Percentiles rank a stretch among this genome's conserved stretches.
These are phyloP conservation scores for Desmophyllum pertusum DNA, from an alignment of 92 coral and sea anemone species.

Conservation along the genomic window DNA sequence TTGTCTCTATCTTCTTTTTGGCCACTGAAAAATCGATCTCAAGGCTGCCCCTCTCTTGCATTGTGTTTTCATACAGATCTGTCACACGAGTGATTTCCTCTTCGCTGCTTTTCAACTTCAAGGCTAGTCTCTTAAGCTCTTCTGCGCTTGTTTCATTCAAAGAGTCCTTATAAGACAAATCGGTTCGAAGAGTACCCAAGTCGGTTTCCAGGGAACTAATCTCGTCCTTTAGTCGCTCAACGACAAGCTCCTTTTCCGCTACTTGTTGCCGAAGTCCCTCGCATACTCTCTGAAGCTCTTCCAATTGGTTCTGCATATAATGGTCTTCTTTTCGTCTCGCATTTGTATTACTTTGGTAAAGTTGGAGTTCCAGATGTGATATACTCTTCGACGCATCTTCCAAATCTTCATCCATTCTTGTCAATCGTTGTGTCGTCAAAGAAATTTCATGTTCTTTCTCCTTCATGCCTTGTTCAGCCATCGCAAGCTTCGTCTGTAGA, in stretches of 20 bases:
- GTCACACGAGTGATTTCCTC: constrained; percentile 81
- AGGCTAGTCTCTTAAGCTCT: constrained; percentile 72
- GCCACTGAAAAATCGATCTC: constrained; percentile 85
- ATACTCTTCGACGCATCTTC: constrained; percentile 65
- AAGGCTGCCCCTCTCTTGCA: constrained; percentile 68
- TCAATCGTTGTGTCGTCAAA: constrained; percentile 66
- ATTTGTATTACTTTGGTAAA: constrained; percentile 59
- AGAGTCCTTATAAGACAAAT: constrained; percentile 69
- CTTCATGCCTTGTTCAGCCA: constrained; percentile 57
- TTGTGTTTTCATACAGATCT: constrained; percentile 62
- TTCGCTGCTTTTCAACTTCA: constrained; percentile 67
- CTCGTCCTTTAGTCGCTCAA: constrained; percentile 83
- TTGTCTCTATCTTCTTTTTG: constrained; percentile 73
- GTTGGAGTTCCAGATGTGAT: constrained; percentile 64
- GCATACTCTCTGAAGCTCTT: constrained; percentile 73
- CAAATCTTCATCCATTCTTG: constrained; percentile 75
- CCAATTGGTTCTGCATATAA: constrained; percentile 75
- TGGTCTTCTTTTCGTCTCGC: constrained; percentile 65
- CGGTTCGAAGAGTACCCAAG: constrained; percentile 68
- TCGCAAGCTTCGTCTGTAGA: constrained; percentile 65
- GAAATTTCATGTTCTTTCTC: constrained; percentile 73
- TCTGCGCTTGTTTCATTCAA: constrained; percentile 74
- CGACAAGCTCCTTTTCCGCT: constrained; percentile 74
- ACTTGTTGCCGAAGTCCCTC: constrained; percentile 75
- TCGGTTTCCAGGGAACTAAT: constrained; percentile 76